Base-by-base conservation (phyloP, 2,888 invertebrate genomes). In the Cinara cedri region DNA sequence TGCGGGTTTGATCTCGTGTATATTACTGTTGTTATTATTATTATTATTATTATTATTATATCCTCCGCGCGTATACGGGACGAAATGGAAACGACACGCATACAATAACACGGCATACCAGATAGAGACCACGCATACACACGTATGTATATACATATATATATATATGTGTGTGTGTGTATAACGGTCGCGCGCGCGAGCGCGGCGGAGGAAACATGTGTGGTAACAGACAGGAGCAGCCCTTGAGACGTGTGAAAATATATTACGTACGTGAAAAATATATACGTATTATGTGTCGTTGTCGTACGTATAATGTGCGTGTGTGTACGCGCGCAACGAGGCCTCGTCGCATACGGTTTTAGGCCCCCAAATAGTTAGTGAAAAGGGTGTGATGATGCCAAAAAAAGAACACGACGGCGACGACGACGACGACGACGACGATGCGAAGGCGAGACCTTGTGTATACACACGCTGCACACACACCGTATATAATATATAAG, bases 361-460 rank as follows among this genome's bases (percentile, higher is more conserved):
- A 75, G 63, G 74, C 63, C 74, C 63, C 74, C 74, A 75, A 34
- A 75, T 75, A 75, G 74, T 75, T 65, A 65, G 63, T 75, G 74
- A 75, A 75, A 75, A 75, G 74, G 74, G 74, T 75, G 74, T 75
- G 74, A 75, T 75, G 74, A 65, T 75, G 74, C 74, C 74, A 75
- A 75, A 75, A 75, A 75, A 75, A 75, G 74, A 75, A 75, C 74
- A 44, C 74, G 34, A 34, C 34, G 34, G 6, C 34, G 34, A 34
- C 34, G 34, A 34, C 34, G 34, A 34, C 34, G 34, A 34, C 34
- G 34, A 34, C 34, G 34, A 34, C 34, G 34, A 34, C 34, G 19
- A 21, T 51, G 63, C 44, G 74, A 75, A 75, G 74, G 63, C 65
- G 74, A 65, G 74, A 75, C 74, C 65, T 75, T 65, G 63, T 65